A percentile compares a stretch with the other conserved stretches of the same genome.
Conservation (phyloP, 2,797 vertebrate genomes). For the Heliangelus exortis region DNA sequence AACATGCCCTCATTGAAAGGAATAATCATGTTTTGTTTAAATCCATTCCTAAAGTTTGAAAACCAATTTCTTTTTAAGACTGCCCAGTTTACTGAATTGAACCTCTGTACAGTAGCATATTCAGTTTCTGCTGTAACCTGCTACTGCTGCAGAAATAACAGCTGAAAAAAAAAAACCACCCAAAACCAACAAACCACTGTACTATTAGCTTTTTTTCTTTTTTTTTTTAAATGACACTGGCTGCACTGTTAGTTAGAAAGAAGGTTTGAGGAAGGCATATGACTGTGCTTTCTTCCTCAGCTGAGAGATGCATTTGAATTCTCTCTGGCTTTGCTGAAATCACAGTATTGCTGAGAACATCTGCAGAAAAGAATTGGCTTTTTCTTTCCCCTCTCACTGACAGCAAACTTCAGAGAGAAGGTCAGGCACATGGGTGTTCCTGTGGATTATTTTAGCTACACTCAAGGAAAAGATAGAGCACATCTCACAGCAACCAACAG, state of each 20-base stretch:
- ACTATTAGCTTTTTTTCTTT: not conserved
- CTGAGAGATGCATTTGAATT: conserved; percentile 22
- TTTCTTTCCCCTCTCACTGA: not conserved
- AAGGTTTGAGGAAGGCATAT: not conserved
- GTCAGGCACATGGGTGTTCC: not conserved
- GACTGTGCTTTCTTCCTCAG: conserved; percentile 19
- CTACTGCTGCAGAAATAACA: conserved; percentile 21
- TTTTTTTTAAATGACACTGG: not conserved
- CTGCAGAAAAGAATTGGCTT: not conserved
- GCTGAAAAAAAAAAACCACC: not conserved
- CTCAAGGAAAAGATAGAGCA: not conserved
- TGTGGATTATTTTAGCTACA: not conserved
- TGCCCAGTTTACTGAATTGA: not conserved
- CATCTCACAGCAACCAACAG: not conserved
- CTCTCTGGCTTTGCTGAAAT: conserved; percentile 11
- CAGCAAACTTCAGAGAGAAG: not conserved
- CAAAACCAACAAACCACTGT: not conserved
- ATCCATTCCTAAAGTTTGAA: conserved; percentile 4
- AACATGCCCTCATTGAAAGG: not conserved
- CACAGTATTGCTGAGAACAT: not conserved
- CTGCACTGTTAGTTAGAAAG: conserved; percentile 29
- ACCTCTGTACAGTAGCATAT: conserved; percentile 39
- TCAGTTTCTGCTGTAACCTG: conserved; percentile 53
- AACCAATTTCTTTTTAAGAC: not conserved
- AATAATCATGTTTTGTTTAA: conserved; percentile 7